Conservation (phyloP, 2,113 vertebrate species). For the Elanus axillaris region DNA sequence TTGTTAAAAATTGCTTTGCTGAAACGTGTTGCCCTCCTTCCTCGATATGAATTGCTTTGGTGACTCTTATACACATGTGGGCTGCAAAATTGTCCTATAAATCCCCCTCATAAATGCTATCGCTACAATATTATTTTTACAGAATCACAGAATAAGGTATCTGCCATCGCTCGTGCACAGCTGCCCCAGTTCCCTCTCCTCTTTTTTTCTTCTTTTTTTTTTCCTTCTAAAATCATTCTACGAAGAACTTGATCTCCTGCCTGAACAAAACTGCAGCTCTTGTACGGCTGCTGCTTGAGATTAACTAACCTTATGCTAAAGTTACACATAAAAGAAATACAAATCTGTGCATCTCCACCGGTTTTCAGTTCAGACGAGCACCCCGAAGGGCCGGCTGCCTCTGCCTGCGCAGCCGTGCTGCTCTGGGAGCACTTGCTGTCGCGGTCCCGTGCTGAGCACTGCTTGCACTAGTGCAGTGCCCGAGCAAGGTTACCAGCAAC, state of each 20-base stretch:
- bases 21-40: slow-evolving; percentile 54
- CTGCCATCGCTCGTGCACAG: slow-evolving; percentile 47
- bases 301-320: not conserved
- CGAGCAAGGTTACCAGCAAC: not conserved
- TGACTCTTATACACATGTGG: slow-evolving; percentile 63
- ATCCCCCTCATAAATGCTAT: slow-evolving; percentile 70
- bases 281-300: not conserved
- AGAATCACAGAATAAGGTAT: slow-evolving; percentile 64
- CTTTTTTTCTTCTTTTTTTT: not conserved
- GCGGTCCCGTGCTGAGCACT: accelerated
- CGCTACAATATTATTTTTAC: slow-evolving; percentile 66
- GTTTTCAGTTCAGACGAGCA: not conserved
- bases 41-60: slow-evolving; percentile 52
- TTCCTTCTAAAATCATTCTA: not conserved
- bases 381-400: not conserved
- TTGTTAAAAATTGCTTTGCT: slow-evolving; percentile 62
- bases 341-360: not conserved
- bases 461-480: accelerated
- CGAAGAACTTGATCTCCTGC: not conserved
- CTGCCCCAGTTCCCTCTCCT: not conserved
- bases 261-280: not conserved
- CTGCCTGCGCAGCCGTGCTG: accelerated
- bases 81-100: slow-evolving; percentile 68
- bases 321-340: not conserved
- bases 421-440: accelerated